phyloP scores from a whole-genome alignment of 2,797 vertebrate species.

The Anguilla megastoma region DNA sequence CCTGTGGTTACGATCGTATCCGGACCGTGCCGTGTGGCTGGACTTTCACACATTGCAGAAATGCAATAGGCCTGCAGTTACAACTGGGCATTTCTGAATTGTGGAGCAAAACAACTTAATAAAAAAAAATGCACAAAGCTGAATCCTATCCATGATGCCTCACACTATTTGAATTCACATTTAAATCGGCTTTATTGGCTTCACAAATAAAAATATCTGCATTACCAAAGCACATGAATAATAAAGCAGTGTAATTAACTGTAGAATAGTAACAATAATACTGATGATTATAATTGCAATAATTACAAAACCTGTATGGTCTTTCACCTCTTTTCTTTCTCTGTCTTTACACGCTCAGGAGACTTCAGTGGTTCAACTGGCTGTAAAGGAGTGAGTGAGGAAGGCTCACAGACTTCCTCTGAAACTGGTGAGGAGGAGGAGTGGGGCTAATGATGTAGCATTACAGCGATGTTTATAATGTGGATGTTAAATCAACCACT shows the following conservation, averaged over 20 bases:
- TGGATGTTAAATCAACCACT: not conserved
- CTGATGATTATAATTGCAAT: not conserved
- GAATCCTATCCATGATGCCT: not conserved
- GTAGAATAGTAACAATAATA: not conserved
- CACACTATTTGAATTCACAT: not conserved
- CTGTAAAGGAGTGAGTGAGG: slow-evolving; percentile 63
- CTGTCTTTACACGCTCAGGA: slow-evolving; percentile 52
- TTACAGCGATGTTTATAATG: not conserved
- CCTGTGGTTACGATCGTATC: not conserved
- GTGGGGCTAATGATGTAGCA: not conserved
- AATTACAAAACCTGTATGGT: slow-evolving; percentile 11
- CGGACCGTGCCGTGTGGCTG: not conserved
- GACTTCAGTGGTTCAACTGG: slow-evolving; percentile 67
- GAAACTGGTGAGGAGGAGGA: slow-evolving; percentile 66
- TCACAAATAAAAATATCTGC: not conserved
- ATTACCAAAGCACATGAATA: not conserved
- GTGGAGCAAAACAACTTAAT: not conserved
- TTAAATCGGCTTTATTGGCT: not conserved
- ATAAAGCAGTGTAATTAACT: not conserved
- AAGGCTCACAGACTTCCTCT: slow-evolving; percentile 59
- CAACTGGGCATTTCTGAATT: not conserved
- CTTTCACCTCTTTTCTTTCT: slow-evolving; percentile 8
- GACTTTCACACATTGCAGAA: not conserved
- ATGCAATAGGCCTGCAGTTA: not conserved
- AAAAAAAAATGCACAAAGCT: not conserved